These are phyloP conservation scores for Bhutanitis thaidina DNA, from an alignment of 2,888 invertebrate species.

Conservation along the genomic window DNA sequence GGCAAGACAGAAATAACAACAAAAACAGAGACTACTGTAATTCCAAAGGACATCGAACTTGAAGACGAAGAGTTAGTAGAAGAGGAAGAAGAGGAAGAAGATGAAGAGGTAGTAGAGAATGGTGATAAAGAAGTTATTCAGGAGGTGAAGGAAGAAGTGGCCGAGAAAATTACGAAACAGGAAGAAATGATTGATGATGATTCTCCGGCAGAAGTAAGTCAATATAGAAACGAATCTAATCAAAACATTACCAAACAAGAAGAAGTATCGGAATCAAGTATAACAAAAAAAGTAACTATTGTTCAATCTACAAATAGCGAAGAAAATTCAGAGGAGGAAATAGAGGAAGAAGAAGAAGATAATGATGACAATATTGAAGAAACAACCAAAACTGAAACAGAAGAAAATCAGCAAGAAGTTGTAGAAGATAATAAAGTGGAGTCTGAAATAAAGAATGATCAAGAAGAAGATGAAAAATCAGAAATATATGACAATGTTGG, in stretches of 20 bases:
- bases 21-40: conserved; percentile 62
- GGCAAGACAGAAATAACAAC: conserved; percentile 67
- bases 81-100: conserved; percentile 50
- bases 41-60: conserved; percentile 54
- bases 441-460: conserved; percentile 21
- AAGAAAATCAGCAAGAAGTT: conserved; percentile 23
- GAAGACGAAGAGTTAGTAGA: conserved; percentile 38
- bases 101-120: conserved; percentile 40
- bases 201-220: conserved; percentile 22
- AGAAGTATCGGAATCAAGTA: conserved; percentile 54
- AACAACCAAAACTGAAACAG: conserved; percentile 25
- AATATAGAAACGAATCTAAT: conserved; percentile 33
- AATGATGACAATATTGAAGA: conserved; percentile 24
- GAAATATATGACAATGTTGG: conserved; percentile 7
- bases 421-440: conserved; percentile 18
- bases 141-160: conserved; percentile 1
- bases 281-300: conserved; percentile 56
- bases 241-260: conserved; percentile 48
- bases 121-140: conserved; percentile 26
- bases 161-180: conserved; percentile 3
- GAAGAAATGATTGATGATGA: conserved; percentile 33
- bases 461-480: conserved; percentile 20
- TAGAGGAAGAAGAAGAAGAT: conserved; percentile 24
- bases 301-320: conserved; percentile 37
- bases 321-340: conserved; percentile 34